phyloP scores from a whole-genome alignment of 1,140 invertebrate genomes.

The Lanistes nyassanus region DNA sequence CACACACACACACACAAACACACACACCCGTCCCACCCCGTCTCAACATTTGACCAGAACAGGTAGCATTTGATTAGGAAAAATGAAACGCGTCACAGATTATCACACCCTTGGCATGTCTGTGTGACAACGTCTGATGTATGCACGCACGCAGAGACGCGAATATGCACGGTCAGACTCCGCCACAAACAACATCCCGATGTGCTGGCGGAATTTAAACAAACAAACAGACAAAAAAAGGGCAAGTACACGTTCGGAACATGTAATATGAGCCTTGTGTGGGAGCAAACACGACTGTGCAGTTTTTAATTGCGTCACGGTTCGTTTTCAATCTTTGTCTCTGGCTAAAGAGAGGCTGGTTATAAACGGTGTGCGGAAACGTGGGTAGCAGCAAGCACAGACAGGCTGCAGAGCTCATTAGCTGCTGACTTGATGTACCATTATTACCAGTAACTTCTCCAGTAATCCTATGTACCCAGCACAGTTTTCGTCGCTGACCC shows the following conservation, averaged over 20 bases:
- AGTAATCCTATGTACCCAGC: too few species aligned
- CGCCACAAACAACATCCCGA: constrained; percentile 1
- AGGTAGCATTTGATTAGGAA: too few species aligned
- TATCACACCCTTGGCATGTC: too few species aligned
- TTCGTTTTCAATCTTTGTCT: constrained; percentile 12
- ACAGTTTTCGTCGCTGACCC: too few species aligned
- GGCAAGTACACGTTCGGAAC: background rate
- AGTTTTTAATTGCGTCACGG: background rate
- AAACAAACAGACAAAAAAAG: constrained; percentile 4
- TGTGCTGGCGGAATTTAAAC: background rate
- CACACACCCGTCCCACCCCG: too few species aligned
- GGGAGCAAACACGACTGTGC: background rate
- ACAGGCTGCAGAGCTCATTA: too few species aligned
- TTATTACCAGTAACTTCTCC: too few species aligned
- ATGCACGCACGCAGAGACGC: constrained; percentile 19
- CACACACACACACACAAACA: constrained; percentile 13
- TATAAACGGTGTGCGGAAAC: background rate
- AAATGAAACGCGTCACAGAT: too few species aligned
- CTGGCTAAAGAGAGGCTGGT: constrained; percentile 6
- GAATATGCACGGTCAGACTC: background rate
- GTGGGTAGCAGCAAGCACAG: background rate
- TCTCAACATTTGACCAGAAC: too few species aligned
- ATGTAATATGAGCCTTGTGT: too few species aligned
- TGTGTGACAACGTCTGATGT: too few species aligned
- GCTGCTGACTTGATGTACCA: too few species aligned